A percentile compares a stretch with the other conserved stretches of the same genome.
Evolutionary conservation across 2,797 vertebrate species (phyloP).

Genomic region (Cyprinodon diabolis): DNA sequence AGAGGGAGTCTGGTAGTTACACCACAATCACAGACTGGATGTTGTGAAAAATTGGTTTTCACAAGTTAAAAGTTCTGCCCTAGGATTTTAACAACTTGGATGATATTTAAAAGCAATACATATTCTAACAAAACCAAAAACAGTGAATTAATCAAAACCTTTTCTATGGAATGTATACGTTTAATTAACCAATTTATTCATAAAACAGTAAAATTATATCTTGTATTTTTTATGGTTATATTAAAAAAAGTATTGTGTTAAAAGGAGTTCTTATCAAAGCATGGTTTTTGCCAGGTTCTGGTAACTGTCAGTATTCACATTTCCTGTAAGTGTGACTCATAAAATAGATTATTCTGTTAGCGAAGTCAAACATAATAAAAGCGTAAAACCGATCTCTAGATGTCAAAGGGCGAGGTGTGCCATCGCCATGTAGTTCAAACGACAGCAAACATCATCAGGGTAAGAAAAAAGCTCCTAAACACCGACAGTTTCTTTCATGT

Average conservation of each 20-base stretch:
- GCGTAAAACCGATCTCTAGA: conserved; percentile 12
- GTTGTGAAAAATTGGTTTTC: too few species aligned
- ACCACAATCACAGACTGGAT: background rate
- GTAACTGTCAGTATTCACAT: conserved; percentile 7
- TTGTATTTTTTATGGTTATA: background rate
- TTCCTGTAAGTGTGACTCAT: conserved; percentile 13
- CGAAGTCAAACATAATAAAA: conserved; percentile 49
- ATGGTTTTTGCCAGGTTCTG: background rate
- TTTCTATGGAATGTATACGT: background rate
- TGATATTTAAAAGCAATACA: background rate
- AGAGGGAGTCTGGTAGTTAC: too few species aligned
- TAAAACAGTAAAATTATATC: background rate
- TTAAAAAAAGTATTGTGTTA: background rate
- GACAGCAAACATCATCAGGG: background rate
- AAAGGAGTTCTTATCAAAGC: background rate
- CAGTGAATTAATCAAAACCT: too few species aligned
- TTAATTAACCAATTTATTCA: background rate
- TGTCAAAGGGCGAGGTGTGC: conserved; percentile 17
- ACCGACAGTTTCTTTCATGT: conserved; percentile 43
- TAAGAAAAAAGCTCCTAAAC: conserved; percentile 16
- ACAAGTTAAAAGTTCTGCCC: background rate
- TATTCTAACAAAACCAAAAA: too few species aligned
- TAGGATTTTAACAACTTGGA: background rate
- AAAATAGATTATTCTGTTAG: background rate
- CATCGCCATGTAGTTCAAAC: conserved; percentile 3